Percentiles rank a stretch among this genome's conserved stretches.
Conservation (phyloP, 2,113 vertebrate genomes). For the Sebastes fasciatus region DNA sequence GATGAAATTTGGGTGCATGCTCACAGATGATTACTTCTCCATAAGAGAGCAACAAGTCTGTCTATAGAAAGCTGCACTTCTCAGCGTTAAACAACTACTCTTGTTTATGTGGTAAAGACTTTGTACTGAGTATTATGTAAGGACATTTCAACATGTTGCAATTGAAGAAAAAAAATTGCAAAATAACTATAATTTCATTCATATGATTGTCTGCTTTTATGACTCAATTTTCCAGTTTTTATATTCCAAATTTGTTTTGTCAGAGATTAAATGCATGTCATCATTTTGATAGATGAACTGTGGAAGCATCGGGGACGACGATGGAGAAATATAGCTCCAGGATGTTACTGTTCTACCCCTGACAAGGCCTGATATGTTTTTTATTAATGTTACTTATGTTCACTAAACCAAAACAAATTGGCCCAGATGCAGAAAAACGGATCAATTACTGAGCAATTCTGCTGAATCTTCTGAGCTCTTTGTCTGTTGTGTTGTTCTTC, state of each 20-base stretch:
- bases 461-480: neutral
- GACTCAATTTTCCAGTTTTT: neutral
- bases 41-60: neutral
- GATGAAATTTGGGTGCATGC: neutral
- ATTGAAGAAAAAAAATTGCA: neutral
- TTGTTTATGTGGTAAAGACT: neutral
- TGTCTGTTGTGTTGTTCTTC: neutral
- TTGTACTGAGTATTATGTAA: too few species aligned
- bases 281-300: neutral
- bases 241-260: neutral
- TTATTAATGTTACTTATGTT: neutral
- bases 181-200: neutral
- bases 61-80: neutral
- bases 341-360: neutral
- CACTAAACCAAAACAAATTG: neutral
- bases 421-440: neutral
- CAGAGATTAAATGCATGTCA: neutral
- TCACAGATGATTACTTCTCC: neutral
- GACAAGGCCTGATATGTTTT: neutral
- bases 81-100: neutral
- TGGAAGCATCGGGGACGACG: too few species aligned
- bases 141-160: neutral
- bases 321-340: neutral
- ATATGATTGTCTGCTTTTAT: neutral
- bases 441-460: neutral